A percentile compares a stretch with the other conserved stretches of the same genome.
These are phyloP conservation scores for Mallotus villosus DNA, from an alignment of 2,797 vertebrate genomes.

Conservation along the genomic window DNA sequence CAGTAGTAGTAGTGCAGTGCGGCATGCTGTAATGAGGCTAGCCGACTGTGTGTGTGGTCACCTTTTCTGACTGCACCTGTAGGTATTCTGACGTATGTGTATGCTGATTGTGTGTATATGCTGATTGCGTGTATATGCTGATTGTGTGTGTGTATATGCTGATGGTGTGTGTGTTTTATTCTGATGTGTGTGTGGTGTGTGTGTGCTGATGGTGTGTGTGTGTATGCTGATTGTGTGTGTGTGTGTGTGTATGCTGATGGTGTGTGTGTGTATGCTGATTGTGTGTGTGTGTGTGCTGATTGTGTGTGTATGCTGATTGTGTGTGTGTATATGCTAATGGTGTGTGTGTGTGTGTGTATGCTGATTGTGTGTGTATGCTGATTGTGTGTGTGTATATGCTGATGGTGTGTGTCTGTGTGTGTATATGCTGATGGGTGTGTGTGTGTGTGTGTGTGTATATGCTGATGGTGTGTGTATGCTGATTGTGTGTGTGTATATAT, in stretches of 20 bases:
- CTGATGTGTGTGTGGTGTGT: no score
- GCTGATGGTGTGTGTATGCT: no score
- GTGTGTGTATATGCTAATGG: no score
- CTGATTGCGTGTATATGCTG: no score
- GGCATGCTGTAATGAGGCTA: no score
- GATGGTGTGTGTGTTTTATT: conserved; percentile 14
- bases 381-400: not conserved
- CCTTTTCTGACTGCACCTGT: no score
- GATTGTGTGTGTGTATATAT: no score
- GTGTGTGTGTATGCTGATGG: not conserved
- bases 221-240: conserved; percentile 3
- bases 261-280: not conserved
- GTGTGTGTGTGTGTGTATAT: not conserved
- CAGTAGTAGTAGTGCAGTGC: no score
- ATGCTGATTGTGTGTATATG: no score
- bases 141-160: not conserved
- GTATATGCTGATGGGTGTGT: not conserved
- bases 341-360: conserved; percentile 11
- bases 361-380: not conserved
- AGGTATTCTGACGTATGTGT: no score
- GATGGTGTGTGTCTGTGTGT: conserved; percentile 12
- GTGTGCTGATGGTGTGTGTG: not conserved
- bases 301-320: not conserved
- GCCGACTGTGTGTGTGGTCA: no score
- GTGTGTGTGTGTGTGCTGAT: conserved; percentile 17